Base-by-base conservation (phyloP, 2,888 invertebrate species). In the Orthosia gothica region DNA sequence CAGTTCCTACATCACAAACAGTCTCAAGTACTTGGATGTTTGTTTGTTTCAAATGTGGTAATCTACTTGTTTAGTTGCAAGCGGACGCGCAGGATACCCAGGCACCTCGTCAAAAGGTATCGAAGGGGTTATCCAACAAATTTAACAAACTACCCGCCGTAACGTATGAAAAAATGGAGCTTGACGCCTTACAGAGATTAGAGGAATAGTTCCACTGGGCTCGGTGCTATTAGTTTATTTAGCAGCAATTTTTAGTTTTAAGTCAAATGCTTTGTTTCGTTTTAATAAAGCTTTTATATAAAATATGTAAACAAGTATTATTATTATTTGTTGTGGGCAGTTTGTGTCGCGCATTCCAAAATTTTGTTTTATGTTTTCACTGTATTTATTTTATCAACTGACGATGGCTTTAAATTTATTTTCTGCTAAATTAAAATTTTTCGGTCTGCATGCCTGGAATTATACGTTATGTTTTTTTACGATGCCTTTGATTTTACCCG, bases 31-130 rank as follows among this genome's bases (percentile, higher is more conserved):
- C 57, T 57, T 73, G 67, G 58, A 68, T 49, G 83, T 79, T 55
- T 68, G 81, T 84, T 70, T 81, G 82, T 84, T 76, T 81, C 71
- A 83, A 69, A 74, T 76, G 64, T 81, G 71, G 57, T 71, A 58
- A 81, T 85, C 82, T 85, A 76, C 78, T 90, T 89, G 85, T 90
- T 85, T 90, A 91, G 91, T 87, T 87, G 86, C 88, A 82, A 64
- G 87, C 78, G 88, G 82, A 83, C 71, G 66, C 52, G 84, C 84
- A 50, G 84, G 58, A 74, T 76, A 64, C 40, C 40, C 40, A 79
- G 85, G 88, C 76, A 87, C 79, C 72, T 74, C 76, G 82, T 69
- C 70, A 70, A 78, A 87, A 92, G 92, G 92, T 91, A 89, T 74
- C 76, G 52, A 58, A 69, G 65, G 59, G 80, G 76, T 67, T 82